Percentiles rank a stretch among this genome's conserved stretches.
phyloP scores from a whole-genome alignment of 2,888 invertebrate genomes.

The Idaea straminata region DNA sequence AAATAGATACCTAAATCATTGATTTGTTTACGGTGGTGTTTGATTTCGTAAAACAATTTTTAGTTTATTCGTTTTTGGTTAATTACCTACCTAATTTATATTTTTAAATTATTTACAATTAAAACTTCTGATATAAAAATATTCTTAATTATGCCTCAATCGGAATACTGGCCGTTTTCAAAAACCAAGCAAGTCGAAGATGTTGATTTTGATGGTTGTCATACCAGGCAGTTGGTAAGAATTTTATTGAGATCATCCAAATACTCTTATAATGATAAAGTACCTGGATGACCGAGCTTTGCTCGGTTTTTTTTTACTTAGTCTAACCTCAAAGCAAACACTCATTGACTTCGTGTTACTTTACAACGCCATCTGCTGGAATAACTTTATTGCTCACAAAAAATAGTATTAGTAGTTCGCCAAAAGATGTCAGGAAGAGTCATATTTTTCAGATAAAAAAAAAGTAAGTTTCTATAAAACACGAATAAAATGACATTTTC shows the following conservation, averaged over 20 bases:
- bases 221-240: conserved; percentile 19
- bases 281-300: no score
- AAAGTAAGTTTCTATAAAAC: no score
- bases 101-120: conserved; percentile 6
- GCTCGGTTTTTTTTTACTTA: no score
- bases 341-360: no score
- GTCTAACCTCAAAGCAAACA: no score
- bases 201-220: conserved; percentile 16
- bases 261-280: no score
- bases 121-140: conserved; percentile 6
- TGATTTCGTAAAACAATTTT: background rate
- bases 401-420: no score
- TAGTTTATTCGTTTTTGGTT: conserved; percentile 7
- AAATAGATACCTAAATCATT: background rate
- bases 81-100: conserved; percentile 9
- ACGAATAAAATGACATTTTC: no score
- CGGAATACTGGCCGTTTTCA: conserved; percentile 57
- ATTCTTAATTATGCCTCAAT: conserved; percentile 51
- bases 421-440: no score
- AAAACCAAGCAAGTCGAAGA: conserved; percentile 27
- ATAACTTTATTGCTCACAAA: no score
- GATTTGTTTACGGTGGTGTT: background rate
- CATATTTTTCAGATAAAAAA: no score
- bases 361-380: no score
- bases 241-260: background rate